Conservation (phyloP, 30 jellyfish, hydroid and myxozoan species). For the Pseudorhiza aurosa region DNA sequence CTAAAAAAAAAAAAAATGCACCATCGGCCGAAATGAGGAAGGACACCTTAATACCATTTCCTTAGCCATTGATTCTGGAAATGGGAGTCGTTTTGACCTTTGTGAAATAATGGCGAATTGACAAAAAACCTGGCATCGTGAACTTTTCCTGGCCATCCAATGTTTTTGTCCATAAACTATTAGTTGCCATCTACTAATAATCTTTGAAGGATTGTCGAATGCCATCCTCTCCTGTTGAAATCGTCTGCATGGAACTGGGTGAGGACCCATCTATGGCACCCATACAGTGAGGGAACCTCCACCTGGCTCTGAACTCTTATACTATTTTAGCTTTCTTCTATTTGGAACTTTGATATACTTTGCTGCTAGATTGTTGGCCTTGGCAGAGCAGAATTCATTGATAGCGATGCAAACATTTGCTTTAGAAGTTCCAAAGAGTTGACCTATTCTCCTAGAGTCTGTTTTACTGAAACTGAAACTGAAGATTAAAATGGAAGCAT, state of each 20-base stretch:
- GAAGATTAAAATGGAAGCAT: too few species aligned
- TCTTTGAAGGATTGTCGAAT: constrained; percentile 13
- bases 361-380: too few species aligned
- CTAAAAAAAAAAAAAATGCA: too few species aligned
- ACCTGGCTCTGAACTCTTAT: neutral
- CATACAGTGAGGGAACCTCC: constrained; percentile 31
- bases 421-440: too few species aligned
- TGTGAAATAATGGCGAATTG: constrained; percentile 2
- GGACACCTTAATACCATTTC: constrained; percentile 53
- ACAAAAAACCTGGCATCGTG: constrained; percentile 50
- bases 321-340: neutral
- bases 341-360: too few species aligned
- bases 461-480: too few species aligned
- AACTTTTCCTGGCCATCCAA: constrained; percentile 51
- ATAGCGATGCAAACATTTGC: too few species aligned
- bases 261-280: constrained; percentile 41
- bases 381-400: too few species aligned
- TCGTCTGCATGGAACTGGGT: constrained; percentile 13
- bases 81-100: constrained; percentile 27
- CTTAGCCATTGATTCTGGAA: constrained; percentile 1
- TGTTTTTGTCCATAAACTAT: constrained; percentile 9
- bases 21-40: constrained; percentile 37
- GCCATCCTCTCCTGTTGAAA: constrained; percentile 31
- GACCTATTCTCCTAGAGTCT: too few species aligned
- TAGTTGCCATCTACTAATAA: constrained; percentile 12